phyloP scores from a whole-genome alignment of 2,888 invertebrate species.

The Rhagium mordax region DNA sequence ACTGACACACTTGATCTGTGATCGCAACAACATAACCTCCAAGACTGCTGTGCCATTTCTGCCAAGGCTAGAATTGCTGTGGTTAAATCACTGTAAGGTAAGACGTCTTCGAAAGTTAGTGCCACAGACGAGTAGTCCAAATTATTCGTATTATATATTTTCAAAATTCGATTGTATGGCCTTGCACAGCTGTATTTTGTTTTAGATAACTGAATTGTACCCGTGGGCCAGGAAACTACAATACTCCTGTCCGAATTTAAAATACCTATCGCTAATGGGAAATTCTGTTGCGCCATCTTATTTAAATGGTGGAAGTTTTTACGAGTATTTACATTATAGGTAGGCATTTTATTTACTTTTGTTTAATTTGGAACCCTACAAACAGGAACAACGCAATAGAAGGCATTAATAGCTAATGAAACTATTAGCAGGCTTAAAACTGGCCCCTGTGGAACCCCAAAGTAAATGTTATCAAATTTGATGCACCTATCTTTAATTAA shows the following conservation, averaged over 20 bases:
- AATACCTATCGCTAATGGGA: constrained; percentile 87
- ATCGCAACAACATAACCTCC: constrained; percentile 83
- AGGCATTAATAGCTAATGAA: no score
- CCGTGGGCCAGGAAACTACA: constrained; percentile 82
- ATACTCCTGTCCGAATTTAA: constrained; percentile 81
- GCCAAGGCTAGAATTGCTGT: constrained; percentile 82
- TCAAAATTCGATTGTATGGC: no score
- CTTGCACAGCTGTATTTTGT: neutral
- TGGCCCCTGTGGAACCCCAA: no score
- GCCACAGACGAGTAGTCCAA: no score
- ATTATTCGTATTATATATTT: no score
- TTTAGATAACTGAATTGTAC: constrained; percentile 69
- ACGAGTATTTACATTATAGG: constrained; percentile 85
- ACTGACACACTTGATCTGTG: constrained; percentile 84
- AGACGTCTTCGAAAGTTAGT: no score
- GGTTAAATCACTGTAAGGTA: constrained; percentile 81
- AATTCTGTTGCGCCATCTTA: constrained; percentile 87
- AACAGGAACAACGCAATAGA: no score
- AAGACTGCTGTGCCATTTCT: constrained; percentile 80
- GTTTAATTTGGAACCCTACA: no score
- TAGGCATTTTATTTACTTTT: constrained; percentile 64
- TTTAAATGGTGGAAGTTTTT: constrained; percentile 82
- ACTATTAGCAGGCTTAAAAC: no score
- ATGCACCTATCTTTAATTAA: no score
- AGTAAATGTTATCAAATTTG: no score